Evolutionary conservation across 2,797 vertebrate genomes (phyloP), one percentile per base, ranked within the genome.

Genomic region (Enteromius paludinosus): DNA sequence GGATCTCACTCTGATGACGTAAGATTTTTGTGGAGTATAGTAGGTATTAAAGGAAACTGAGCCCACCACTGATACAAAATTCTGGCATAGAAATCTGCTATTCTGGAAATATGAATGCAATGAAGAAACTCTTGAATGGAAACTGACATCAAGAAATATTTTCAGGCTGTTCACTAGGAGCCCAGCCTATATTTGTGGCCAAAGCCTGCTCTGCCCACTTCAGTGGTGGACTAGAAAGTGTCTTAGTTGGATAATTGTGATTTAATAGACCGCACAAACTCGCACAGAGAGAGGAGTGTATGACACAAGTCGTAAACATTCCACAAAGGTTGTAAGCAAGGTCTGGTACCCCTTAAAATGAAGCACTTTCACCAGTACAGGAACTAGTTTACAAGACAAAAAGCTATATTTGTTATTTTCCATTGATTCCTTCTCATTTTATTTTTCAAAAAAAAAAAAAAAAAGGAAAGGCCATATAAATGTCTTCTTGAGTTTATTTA

Each of bases 351-450:
- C 84, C 85, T 80, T 80, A 86, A 89, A 90, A 85, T 68, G 49
- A 90, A 93, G 94, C 94, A 94, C 94, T 94, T 94, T 93, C 87
- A 77, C 87, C 71, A 85, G 68, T 85, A 70, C 88, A 6, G 77
- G 87, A 91, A 84, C 83, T 87, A 78, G 87, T 91, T 91, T 91
- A 88, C 90, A 90, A n/a, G 59, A 78, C 18, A 47, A 76, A 69
- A 64, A 78, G 77, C 69, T 84, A 85, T 79, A 33, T 85, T 85
- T 82, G 80, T 87, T 65, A 79, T 82, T 79, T 77, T 85, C 52
- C 79, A 52, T 49, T 74, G 54, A 74, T 83, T 86, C 73, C 82
- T 79, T 65, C 59, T n/a, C 1, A 18, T 64, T 41, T 75, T 68
- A 43, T 66, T 68, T 82, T 74, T 72, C 77, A 43, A 86, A 68